Evolutionary conservation across 35 echinoderm and acorn worm genomes (phyloP), one percentile per base, ranked within the genome.

Genomic region (Stichopus chloronotus): DNA sequence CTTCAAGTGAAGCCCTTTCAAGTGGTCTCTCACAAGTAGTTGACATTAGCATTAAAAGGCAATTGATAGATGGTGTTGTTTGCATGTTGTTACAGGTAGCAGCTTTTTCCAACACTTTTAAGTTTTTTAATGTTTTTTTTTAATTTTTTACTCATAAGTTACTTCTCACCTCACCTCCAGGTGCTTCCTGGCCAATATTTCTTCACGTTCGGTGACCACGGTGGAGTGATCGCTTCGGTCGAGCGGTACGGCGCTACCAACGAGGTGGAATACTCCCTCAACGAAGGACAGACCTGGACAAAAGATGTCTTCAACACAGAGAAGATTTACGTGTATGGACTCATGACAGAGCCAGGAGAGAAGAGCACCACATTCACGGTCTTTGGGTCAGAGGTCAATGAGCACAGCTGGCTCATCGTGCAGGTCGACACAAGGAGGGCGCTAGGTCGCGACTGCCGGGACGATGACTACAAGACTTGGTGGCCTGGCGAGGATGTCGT

Each of bases 331-430:
- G 97, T 98, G 6, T 98, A 98, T 58, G 97, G 97, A 4, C 78
- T 98, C 60, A 96, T 96, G 95, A 98, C 97, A 12, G 97, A 98
- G 56, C 97, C 97, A 0, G 97, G 97, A 25, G 97, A 98, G 59
- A 79, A 93, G 55, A 95, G 88, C 1, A 72, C 94, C 0, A 92
- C 52, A 6, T 95, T 98, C 55, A 96, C 97, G 1, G 87, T 98
- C 68, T 98, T 98, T 95, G 97, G 97, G 54, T 98, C 97, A 0
- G 78, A 94, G 43, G 56, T 92, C 16, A 60, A 21, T 24, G 5
- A 23, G 8, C 97, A 98, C 60, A 96, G 93, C 74, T 98, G 97
- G 97, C 25, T 96, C 72, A 93, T 98, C 22, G 91, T 96, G 0
- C 97, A 98, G 78, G 83, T 98, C 16, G 71, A 98, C 84, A 69